Evolutionary conservation across 2,113 vertebrate species (phyloP).

Genomic region (Takifugu flavidus): DNA sequence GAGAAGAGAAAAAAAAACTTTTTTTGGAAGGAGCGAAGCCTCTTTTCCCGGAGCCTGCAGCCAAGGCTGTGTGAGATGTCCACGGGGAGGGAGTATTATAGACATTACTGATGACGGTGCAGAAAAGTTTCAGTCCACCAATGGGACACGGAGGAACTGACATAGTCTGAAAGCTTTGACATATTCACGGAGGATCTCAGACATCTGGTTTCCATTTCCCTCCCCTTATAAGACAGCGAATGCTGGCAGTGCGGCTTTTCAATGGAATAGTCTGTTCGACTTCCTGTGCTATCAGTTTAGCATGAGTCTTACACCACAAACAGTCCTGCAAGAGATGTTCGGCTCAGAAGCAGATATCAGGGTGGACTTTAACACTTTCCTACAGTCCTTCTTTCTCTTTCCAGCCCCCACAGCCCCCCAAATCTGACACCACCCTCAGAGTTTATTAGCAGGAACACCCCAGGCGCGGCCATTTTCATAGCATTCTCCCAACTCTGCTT

Average conservation of each 20-base stretch:
- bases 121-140: conserved; percentile 61
- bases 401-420: conserved; percentile 4
- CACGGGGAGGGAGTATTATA: conserved; percentile 49
- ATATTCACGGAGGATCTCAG: conserved; percentile 71
- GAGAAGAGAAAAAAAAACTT: conserved; percentile 8
- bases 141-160: conserved; percentile 63
- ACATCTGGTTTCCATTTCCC: conserved; percentile 76
- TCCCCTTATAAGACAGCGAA: conserved; percentile 62
- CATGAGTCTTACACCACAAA: conserved; percentile 47
- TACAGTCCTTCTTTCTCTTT: conserved; percentile 1
- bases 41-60: conserved; percentile 45
- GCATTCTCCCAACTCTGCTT: conserved; percentile 52
- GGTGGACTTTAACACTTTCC: conserved; percentile 17
- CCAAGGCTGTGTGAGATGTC: conserved; percentile 45
- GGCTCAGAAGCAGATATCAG: conserved; percentile 35
- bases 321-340: conserved; percentile 31
- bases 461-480: conserved; percentile 59
- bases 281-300: conserved; percentile 70
- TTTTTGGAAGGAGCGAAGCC: conserved; percentile 37
- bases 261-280: conserved; percentile 69
- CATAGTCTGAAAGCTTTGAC: conserved; percentile 71
- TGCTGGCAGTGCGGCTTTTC: conserved; percentile 64
- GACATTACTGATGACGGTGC: conserved; percentile 65
- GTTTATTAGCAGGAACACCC: conserved; percentile 61
- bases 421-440: conserved; percentile 29